Percentiles rank a stretch among this genome's conserved stretches.
Conservation (phyloP, 2,797 vertebrate species). For the Diplodus sargus region DNA sequence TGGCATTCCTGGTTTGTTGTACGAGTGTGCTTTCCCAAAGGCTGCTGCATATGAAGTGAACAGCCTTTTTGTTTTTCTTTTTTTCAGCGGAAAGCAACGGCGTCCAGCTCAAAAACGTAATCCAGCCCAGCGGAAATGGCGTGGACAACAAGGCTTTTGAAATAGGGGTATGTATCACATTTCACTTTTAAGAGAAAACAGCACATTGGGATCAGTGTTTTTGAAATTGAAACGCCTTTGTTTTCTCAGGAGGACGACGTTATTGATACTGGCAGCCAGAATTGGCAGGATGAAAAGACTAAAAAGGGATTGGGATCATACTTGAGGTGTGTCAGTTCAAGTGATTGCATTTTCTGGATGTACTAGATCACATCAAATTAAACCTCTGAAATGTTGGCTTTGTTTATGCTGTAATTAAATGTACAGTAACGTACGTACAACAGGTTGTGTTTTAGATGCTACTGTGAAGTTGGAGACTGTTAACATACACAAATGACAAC, state of each 20-base stretch:
- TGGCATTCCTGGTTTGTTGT: conserved; percentile 24
- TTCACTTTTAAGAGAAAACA: conserved; percentile 5
- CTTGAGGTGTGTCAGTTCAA: conserved; percentile 75
- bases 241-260: conserved; percentile 71
- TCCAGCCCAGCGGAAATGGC: conserved; percentile 44
- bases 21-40: conserved; percentile 35
- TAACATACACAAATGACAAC: not conserved
- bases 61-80: conserved; percentile 45
- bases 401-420: not conserved
- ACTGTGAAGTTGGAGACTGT: not conserved
- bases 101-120: conserved; percentile 42
- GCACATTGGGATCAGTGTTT: not conserved
- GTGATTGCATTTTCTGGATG: not conserved
- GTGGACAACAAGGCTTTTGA: conserved; percentile 80
- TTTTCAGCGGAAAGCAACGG: conserved; percentile 66
- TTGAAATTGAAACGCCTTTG: conserved; percentile 16
- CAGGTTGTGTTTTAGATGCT: not conserved
- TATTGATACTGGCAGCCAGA: conserved; percentile 22
- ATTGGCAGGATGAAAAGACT: conserved; percentile 34
- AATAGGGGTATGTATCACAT: conserved; percentile 65
- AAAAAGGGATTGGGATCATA: conserved; percentile 69
- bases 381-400: not conserved
- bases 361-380: not conserved
- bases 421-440: not conserved
- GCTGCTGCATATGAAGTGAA: conserved; percentile 36